Evolutionary conservation across 2,888 invertebrate genomes (phyloP), one percentile per base, ranked within the genome.

Genomic region (Platerodrilus igneus): DNA sequence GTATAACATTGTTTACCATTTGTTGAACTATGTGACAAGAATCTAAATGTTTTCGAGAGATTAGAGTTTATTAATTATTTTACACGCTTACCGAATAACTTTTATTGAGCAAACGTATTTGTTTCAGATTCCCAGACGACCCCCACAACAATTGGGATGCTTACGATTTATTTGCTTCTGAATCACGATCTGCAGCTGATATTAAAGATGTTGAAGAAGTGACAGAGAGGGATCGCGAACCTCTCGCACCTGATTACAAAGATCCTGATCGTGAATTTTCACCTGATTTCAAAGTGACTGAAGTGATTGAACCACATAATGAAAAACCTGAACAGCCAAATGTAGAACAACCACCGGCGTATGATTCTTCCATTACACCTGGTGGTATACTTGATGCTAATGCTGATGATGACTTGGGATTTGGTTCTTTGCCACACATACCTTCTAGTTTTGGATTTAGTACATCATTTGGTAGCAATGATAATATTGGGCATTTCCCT

Each of bases 321-420:
- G 58, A 61, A 23, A 55, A 50, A 27, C 55, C 56, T 4, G 45
- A 56, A 32, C 10, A 10, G 13, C 53, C 56, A 1, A 58, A 57
- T 39, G 50, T 54, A 1, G 21, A 16, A 3, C 23, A 33, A n/a
- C 22, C 37, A 10, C 47, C 23, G 11, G 21, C 36, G 5, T 28
- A 33, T 29, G 37, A 55, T 29, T 44, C 53, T 1, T 31, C 41
- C 2, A 30, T 53, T 9, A 23, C 58, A 13, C 60, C 60, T n/a
- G 60, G 57, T 15, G 59, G 60, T 3, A 55, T 63, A 0, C 50
- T 63, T 2, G 63, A 63, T 26, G 59, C 62, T 1, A 58, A 59
- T 11, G 58, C 57, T 4, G 33, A 44, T 3, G 54, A 40, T 3
- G 54, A 40, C 27, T 37, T 26, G 21, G 48, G 42, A 6, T 47